Evolutionary conservation across 2,113 vertebrate genomes (phyloP).

Genomic region (Toxostoma redivivum): DNA sequence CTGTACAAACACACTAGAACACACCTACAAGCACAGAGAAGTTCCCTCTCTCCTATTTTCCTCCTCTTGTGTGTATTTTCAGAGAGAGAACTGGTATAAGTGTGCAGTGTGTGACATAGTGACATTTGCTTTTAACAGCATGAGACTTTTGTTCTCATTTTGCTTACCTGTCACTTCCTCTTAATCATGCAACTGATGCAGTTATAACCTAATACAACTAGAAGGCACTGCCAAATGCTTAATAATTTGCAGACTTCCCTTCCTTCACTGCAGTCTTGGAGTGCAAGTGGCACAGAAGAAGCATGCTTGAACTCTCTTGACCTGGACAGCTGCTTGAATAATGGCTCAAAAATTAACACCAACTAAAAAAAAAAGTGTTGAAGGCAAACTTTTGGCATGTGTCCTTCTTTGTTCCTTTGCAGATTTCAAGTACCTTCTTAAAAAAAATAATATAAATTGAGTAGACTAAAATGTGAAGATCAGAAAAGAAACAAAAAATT

Average conservation of each 20-base stretch:
- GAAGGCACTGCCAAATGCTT: constrained; percentile 23
- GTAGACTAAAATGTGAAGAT: neutral
- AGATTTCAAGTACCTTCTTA: neutral
- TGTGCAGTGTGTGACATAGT: neutral
- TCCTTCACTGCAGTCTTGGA: neutral
- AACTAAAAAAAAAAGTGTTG: neutral
- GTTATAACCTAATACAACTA: constrained; percentile 1
- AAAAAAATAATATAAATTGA: neutral
- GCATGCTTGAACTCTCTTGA: neutral
- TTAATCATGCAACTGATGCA: neutral
- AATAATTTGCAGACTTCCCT: constrained; percentile 1
- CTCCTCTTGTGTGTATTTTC: neutral
- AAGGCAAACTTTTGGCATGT: neutral
- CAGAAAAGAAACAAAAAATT: neutral
- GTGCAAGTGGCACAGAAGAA: neutral
- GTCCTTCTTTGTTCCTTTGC: neutral
- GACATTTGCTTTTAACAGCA: constrained; percentile 38
- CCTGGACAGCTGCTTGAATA: constrained; percentile 13
- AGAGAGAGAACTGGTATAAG: accelerated
- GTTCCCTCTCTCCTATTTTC: neutral
- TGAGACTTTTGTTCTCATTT: constrained; percentile 45
- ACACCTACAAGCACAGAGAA: neutral
- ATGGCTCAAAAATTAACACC: neutral
- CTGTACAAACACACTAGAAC: neutral
- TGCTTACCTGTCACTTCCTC: constrained; percentile 40